Conservation (phyloP, 2,113 vertebrate species). For the Xiphias gladius region DNA sequence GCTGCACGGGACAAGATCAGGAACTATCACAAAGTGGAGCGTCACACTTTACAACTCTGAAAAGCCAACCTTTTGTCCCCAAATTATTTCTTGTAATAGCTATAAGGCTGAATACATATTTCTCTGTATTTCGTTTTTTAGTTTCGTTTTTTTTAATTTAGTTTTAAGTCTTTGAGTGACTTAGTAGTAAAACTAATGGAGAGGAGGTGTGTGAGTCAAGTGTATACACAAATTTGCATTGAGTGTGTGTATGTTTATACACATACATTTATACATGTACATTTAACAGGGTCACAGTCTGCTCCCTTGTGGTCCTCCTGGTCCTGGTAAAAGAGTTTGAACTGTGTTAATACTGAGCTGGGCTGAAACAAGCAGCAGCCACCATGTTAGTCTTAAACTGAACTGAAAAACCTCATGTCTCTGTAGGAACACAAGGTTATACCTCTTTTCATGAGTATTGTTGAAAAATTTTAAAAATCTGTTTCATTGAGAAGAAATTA, state of each 20-base stretch:
- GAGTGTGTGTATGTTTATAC: neutral
- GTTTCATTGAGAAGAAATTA: neutral
- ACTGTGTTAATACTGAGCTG: neutral
- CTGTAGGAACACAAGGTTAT: neutral
- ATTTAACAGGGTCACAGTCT: neutral
- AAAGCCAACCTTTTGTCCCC: neutral
- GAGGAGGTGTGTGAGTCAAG: neutral
- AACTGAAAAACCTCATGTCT: neutral
- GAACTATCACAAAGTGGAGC: neutral
- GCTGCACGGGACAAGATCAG: neutral
- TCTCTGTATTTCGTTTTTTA: too few relatives aligned
- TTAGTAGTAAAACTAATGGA: neutral
- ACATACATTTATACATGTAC: neutral
- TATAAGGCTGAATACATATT: too few relatives aligned
- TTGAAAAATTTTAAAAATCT: neutral
- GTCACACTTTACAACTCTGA: neutral
- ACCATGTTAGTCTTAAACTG: neutral
- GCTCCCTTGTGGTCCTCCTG: constrained; percentile 10
- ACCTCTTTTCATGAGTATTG: neutral
- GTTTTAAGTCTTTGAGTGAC: neutral
- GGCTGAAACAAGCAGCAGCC: neutral
- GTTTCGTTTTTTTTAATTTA: too few relatives aligned
- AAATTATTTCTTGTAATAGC: neutral
- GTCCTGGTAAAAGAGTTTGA: neutral
- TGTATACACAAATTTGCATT: neutral